Conservation (phyloP, 2,888 invertebrate species). For the Phasia obesa region DNA sequence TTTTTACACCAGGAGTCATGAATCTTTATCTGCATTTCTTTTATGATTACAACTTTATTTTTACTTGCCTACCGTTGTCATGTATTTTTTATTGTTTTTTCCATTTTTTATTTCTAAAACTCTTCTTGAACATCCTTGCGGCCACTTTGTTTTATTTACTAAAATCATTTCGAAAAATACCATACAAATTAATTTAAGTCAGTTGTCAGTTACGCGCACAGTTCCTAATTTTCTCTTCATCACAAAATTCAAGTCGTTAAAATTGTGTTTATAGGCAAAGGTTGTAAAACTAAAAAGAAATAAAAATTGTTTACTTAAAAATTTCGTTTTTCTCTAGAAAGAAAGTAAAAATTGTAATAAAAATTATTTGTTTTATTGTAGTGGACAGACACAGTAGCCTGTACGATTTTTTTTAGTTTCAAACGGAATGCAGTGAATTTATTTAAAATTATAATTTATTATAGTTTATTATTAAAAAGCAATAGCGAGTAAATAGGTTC, state of each 20-base stretch:
- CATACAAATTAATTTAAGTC: conserved; percentile 1
- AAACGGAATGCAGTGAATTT: background rate
- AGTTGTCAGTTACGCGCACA: conserved; percentile 28
- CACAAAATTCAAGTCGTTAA: conserved; percentile 35
- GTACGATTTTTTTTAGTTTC: background rate
- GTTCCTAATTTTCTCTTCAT: background rate
- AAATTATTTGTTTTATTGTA: background rate
- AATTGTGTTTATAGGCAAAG: conserved; percentile 26
- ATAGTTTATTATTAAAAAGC: too few relatives aligned
- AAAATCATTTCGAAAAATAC: conserved; percentile 47
- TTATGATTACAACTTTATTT: conserved; percentile 2
- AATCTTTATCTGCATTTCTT: background rate
- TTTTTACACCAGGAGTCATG: conserved; percentile 64
- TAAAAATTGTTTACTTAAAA: background rate
- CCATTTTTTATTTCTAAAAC: conserved; percentile 24
- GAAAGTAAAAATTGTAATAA: conserved; percentile 61
- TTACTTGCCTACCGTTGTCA: background rate
- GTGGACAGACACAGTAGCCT: background rate
- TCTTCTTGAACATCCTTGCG: conserved; percentile 64
- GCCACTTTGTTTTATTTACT: conserved; percentile 60
- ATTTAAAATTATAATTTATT: background rate
- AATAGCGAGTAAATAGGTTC: too few relatives aligned
- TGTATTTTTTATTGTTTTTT: background rate
- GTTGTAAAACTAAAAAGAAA: background rate
- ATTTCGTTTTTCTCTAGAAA: conserved; percentile 24